Evolutionary conservation across 2,888 invertebrate genomes (phyloP), one percentile per base, ranked within the genome.

Genomic region (Phortica okadai): DNA sequence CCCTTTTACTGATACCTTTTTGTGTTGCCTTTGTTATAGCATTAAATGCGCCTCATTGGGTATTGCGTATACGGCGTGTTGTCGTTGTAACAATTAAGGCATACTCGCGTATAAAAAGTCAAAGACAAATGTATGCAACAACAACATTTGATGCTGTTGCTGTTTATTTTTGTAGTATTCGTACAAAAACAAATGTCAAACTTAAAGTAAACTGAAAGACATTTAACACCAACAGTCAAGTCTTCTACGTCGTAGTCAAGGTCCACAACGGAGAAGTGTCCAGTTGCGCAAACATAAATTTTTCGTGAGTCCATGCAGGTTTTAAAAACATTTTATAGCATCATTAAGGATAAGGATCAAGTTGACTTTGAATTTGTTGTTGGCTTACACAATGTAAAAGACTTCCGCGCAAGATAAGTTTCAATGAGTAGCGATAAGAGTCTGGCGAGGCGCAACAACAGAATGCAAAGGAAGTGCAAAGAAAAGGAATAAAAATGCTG

Each of bases 341-440:
- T 90, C 90, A 90, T 90, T 90, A 89, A 86, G 89, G 90, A 90
- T 89, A 90, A 87, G 87, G 86, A 90, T 90, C 89, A 88, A 88
- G 86, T 85, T 85, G 86, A 86, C 88, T 88, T 88, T 88, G 88
- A 88, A 87, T 88, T 88, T 86, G 84, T 86, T 83, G 83, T 78
- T 78, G 81, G 80, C 80, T 80, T 78, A 75, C 74, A 82, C 81
- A 79, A 80, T 83, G 83, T 82, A 79, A 77, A 62, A 73, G 77
- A 81, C 80, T 88, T 82, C 78, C 81, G 78, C 41, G 78, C 33
- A 74, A 84, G 88, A 83, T 84, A 86, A 87, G 80, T 56, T 56
- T 56, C n/a, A 33, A 56, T 16, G 16, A 7, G 7, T 16, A 56
- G 16, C 16, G 62, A 62, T 25, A 62, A 62, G 33, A 33, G 21